phyloP scores from a whole-genome alignment of 2,113 vertebrate species.

The Quiscalus mexicanus region DNA sequence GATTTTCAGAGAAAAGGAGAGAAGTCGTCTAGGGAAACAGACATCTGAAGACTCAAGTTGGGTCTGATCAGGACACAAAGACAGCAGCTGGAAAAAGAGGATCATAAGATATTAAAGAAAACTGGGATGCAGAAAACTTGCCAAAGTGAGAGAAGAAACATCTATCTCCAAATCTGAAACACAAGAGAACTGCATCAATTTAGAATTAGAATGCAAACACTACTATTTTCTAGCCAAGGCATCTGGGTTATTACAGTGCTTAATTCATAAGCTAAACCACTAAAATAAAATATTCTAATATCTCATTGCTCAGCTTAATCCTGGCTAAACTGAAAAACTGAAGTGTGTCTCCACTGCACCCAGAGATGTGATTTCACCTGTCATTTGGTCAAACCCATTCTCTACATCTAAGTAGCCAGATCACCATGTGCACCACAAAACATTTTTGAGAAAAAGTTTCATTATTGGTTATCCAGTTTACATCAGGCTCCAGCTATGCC shows the following conservation, averaged over 20 bases:
- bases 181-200: background rate
- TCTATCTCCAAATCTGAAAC: background rate
- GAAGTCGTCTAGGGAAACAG: background rate
- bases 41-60: background rate
- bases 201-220: background rate
- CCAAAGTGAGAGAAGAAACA: background rate
- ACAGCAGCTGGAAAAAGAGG: background rate
- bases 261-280: background rate
- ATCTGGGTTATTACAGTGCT: background rate
- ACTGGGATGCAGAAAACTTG: background rate
- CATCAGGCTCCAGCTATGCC: background rate
- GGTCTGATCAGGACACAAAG: background rate
- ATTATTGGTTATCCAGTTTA: background rate
- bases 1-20: background rate
- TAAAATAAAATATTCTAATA: background rate
- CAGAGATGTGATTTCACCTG: background rate
- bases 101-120: background rate
- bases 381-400: background rate
- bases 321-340: background rate
- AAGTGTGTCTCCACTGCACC: background rate
- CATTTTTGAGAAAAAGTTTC: background rate
- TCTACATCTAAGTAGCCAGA: background rate
- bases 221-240: background rate
- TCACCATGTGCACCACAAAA: rapidly evolving
- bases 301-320: background rate